A percentile compares a stretch with the other conserved stretches of the same genome.
These are phyloP conservation scores for Amphiura filiformis DNA, from an alignment of 35 echinoderm and acorn worm genomes.

Conservation along the genomic window DNA sequence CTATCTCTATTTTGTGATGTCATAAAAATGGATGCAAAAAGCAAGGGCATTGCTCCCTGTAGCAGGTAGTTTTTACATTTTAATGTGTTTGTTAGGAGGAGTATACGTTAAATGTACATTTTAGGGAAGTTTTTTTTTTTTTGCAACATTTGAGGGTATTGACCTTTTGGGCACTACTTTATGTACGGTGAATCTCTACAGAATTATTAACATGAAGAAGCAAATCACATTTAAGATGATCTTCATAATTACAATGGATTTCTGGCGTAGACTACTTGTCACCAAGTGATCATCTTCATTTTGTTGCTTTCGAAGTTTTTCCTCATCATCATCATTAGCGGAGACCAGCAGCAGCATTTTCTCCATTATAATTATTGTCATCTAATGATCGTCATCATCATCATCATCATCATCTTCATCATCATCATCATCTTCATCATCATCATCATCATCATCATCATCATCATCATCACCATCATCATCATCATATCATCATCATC, in stretches of 20 bases:
- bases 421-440: slow-evolving; percentile 34
- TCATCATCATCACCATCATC: slow-evolving; percentile 25
- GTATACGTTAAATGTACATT: not conserved
- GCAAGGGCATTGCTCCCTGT: not conserved
- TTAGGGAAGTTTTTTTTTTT: not conserved
- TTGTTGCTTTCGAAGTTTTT: not conserved
- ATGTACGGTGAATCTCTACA: no score
- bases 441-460: slow-evolving; percentile 32
- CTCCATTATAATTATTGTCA: not conserved
- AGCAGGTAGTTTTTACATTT: not conserved
- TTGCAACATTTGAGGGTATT: no score
- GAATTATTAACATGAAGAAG: no score
- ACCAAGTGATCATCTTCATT: no score
- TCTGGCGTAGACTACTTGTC: no score
- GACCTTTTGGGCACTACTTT: no score
- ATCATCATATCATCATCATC: slow-evolving; percentile 29
- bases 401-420: slow-evolving; percentile 24
- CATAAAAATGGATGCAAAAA: not conserved
- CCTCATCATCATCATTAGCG: not conserved
- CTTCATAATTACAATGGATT: no score
- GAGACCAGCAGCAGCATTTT: not conserved
- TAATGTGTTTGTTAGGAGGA: not conserved
- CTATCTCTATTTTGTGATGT: not conserved
- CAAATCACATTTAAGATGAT: no score
- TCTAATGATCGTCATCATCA: slow-evolving; percentile 8